Conservation (phyloP, 1,140 invertebrate species). For the Zeugodacus cucurbitae region DNA sequence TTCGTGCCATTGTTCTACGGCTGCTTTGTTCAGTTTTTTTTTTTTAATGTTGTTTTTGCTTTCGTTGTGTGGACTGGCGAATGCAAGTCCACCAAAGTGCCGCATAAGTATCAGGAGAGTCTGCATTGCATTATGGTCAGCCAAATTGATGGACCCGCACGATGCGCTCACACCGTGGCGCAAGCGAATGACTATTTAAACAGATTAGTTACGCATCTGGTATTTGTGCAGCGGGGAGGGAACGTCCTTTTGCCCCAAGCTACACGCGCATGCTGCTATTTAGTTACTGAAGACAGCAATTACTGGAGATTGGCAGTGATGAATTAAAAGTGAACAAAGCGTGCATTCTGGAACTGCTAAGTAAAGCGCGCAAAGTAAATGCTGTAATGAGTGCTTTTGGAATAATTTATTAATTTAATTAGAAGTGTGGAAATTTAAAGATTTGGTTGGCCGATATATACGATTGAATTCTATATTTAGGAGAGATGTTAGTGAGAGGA, state of each 20-base stretch:
- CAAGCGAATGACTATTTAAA: background rate
- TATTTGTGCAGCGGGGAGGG: background rate
- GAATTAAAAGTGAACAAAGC: background rate
- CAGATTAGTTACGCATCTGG: background rate
- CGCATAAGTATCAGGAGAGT: background rate
- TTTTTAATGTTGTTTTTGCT: background rate
- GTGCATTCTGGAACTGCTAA: background rate
- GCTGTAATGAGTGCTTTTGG: background rate
- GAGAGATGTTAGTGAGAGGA: too few relatives aligned
- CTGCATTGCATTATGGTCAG: conserved; percentile 7
- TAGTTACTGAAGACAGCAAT: background rate
- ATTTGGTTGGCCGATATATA: background rate
- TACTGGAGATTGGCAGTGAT: background rate
- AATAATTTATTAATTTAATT: background rate
- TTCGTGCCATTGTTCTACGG: background rate
- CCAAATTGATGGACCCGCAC: background rate
- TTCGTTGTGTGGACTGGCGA: background rate
- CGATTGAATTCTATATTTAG: too few relatives aligned
- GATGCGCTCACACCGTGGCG: background rate
- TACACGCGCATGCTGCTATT: background rate
- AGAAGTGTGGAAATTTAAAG: background rate
- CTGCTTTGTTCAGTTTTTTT: background rate
- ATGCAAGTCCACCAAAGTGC: background rate
- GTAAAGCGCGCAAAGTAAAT: background rate
- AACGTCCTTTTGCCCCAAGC: background rate